A percentile compares a stretch with the other conserved stretches of the same genome.
These are phyloP conservation scores for Euclidia mi DNA, from an alignment of 2,888 invertebrate species.

Conservation along the genomic window DNA sequence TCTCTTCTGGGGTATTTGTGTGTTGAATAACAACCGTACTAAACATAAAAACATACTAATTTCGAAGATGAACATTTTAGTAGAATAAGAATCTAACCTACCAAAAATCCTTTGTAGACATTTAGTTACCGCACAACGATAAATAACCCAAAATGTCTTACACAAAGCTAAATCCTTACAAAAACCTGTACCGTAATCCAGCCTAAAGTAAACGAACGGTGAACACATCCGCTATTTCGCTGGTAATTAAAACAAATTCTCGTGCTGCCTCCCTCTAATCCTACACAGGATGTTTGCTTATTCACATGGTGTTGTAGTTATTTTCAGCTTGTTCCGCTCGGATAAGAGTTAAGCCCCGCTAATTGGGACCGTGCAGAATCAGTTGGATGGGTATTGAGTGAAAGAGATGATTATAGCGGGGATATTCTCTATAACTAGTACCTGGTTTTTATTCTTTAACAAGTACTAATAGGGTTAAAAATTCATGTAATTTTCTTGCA, in stretches of 20 bases:
- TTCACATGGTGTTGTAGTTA: slow-evolving; percentile 77
- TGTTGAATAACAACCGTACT: no score
- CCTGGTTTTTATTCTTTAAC: not conserved
- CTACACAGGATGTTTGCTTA: slow-evolving; percentile 63
- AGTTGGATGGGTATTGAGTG: slow-evolving; percentile 45
- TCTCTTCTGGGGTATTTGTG: no score
- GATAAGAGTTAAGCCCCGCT: slow-evolving; percentile 79
- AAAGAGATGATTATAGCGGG: slow-evolving; percentile 20
- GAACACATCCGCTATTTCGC: slow-evolving; percentile 37
- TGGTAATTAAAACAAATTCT: slow-evolving; percentile 73
- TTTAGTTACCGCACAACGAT: slow-evolving; percentile 1
- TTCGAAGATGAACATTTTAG: no score
- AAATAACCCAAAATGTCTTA: slow-evolving; percentile 19
- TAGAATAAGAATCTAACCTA: no score
- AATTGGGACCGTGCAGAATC: slow-evolving; percentile 77
- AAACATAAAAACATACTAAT: no score
- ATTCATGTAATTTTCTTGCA: no score
- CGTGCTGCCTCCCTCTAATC: slow-evolving; percentile 59
- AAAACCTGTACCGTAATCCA: slow-evolving; percentile 35
- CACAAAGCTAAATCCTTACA: slow-evolving; percentile 16
- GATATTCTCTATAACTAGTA: not conserved
- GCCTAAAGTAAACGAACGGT: slow-evolving; percentile 47
- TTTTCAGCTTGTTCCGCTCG: slow-evolving; percentile 76
- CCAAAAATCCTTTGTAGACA: not conserved
- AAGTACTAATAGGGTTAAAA: no score